These are phyloP conservation scores for Limulus polyphemus DNA, from an alignment of 2,888 invertebrate genomes.

Conservation along the genomic window DNA sequence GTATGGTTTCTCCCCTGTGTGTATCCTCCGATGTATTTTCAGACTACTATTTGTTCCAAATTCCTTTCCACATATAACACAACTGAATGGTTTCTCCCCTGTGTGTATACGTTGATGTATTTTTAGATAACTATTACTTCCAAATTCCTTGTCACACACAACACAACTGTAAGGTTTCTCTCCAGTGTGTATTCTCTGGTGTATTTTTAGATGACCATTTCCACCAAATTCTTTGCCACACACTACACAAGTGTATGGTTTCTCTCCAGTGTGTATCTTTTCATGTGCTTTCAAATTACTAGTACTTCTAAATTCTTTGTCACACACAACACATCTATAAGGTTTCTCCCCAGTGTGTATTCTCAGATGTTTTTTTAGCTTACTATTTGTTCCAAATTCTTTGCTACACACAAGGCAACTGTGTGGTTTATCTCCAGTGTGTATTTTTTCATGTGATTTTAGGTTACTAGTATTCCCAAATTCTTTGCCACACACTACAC, in stretches of 20 bases:
- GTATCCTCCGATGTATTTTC: background rate
- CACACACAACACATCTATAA: constrained; percentile 9
- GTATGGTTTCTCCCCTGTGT: background rate
- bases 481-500: background rate
- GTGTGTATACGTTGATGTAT: background rate
- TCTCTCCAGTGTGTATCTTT: constrained; percentile 33
- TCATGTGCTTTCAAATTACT: constrained; percentile 37
- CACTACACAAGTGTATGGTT: constrained; percentile 33
- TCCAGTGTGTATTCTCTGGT: constrained; percentile 25
- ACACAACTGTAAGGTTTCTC: constrained; percentile 37
- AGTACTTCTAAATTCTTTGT: constrained; percentile 6
- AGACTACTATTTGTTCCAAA: background rate
- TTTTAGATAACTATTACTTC: background rate
- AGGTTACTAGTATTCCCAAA: background rate
- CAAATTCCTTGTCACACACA: constrained; percentile 36
- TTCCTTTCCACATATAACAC: background rate
- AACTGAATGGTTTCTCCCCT: background rate
- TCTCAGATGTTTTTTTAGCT: background rate
- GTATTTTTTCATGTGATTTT: background rate
- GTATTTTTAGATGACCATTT: constrained; percentile 16
- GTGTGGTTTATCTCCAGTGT: background rate
- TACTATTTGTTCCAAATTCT: background rate
- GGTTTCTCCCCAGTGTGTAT: constrained; percentile 15
- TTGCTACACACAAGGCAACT: background rate
- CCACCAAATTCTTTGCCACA: constrained; percentile 37